Conservation (phyloP, 2,888 invertebrate genomes). For the Ornithoptera priamus region DNA sequence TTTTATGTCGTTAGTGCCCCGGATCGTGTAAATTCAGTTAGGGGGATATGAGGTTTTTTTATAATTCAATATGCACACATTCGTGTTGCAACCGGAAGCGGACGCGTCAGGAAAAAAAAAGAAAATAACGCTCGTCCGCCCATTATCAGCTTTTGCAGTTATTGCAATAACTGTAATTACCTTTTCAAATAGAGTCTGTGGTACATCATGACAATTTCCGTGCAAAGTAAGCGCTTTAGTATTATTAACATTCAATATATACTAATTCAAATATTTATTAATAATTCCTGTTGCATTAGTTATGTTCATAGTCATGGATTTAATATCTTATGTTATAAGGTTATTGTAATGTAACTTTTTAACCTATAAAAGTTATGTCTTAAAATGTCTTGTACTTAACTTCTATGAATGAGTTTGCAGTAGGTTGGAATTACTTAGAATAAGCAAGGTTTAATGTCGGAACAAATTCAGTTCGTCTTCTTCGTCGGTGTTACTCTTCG, state of each 20-base stretch:
- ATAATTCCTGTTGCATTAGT: too few species aligned
- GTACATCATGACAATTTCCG: conserved; percentile 46
- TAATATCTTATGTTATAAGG: background rate
- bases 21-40: conserved; percentile 77
- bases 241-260: conserved; percentile 32
- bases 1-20: conserved; percentile 74
- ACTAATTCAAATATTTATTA: too few species aligned
- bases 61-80: conserved; percentile 59
- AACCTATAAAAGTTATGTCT: too few species aligned
- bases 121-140: conserved; percentile 69
- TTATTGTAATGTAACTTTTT: too few species aligned
- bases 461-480: too few species aligned
- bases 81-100: conserved; percentile 66
- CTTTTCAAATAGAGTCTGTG: conserved; percentile 49
- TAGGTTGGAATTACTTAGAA: too few species aligned
- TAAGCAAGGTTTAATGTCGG: too few species aligned
- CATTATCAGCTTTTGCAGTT: conserved; percentile 57
- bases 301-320: too few species aligned
- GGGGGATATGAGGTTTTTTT: conserved; percentile 59
- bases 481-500: too few species aligned
- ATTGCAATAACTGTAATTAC: conserved; percentile 69
- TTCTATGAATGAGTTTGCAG: too few species aligned
- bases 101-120: conserved; percentile 64
- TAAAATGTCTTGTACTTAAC: too few species aligned
- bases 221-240: conserved; percentile 36